Percentiles rank a stretch among this genome's conserved stretches.
Conservation (phyloP, 2,113 vertebrate species). For the Oreotrochilus melanogaster region DNA sequence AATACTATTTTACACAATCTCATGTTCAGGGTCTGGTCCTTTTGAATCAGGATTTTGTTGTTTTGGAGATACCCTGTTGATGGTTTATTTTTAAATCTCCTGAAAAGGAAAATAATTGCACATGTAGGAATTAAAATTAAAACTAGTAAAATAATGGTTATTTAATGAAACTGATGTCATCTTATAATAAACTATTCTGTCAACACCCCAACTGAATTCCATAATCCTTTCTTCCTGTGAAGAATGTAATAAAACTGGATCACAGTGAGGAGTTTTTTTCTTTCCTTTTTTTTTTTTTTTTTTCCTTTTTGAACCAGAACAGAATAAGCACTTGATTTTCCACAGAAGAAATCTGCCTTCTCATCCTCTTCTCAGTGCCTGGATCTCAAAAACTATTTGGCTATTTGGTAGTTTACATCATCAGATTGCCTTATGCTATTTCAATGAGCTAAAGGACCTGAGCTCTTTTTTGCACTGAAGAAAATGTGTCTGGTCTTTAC, state of each 20-base stretch:
- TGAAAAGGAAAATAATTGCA: constrained; percentile 12
- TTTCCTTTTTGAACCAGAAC: not conserved
- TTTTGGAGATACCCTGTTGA: not conserved
- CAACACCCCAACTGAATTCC: constrained; percentile 26
- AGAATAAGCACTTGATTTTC: not conserved
- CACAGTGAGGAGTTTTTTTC: not conserved
- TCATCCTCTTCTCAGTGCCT: not conserved
- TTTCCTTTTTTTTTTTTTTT: not conserved
- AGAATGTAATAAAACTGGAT: constrained; percentile 8
- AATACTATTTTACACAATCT: not conserved
- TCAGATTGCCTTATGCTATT: not conserved
- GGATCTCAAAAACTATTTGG: not conserved
- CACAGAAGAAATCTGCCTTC: not conserved
- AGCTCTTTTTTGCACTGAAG: not conserved
- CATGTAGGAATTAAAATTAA: not conserved
- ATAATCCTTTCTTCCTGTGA: constrained; percentile 16
- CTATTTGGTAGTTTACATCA: not conserved
- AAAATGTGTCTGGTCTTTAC: not conserved
- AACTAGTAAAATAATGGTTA: not conserved
- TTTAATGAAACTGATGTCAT: not conserved
- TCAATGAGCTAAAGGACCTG: not conserved
- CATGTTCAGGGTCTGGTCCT: not conserved
- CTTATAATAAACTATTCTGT: constrained; percentile 43
- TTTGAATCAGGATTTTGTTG: not conserved
- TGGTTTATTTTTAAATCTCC: constrained; percentile 1